A percentile compares a stretch with the other conserved stretches of the same genome.
Evolutionary conservation across 1,140 invertebrate genomes (phyloP).

Genomic region (Drosophila chauvacae): DNA sequence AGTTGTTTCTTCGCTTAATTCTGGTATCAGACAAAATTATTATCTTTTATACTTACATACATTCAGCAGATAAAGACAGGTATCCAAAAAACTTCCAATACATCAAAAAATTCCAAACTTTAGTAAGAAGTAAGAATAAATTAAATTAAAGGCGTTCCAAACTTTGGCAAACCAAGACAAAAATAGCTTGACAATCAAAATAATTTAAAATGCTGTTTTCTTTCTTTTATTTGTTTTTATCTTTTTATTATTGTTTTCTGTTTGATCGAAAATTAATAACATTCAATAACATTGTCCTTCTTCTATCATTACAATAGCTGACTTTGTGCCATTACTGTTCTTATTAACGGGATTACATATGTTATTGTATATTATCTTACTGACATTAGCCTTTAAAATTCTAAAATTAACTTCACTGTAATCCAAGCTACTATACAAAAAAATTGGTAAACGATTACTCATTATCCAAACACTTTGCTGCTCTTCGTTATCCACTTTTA

Average conservation of each 20-base stretch:
- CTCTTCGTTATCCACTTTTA: slow-evolving; percentile 89
- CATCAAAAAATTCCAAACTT: too few species aligned
- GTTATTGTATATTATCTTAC: slow-evolving; percentile 87
- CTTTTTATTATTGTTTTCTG: not conserved
- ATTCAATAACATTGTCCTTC: slow-evolving; percentile 71
- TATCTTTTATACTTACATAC: not conserved
- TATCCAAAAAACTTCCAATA: too few species aligned
- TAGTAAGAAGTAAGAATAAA: too few species aligned
- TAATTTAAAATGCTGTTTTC: not conserved
- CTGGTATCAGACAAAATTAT: not conserved
- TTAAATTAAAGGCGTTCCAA: too few species aligned
- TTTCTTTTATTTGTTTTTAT: not conserved
- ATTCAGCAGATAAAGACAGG: not conserved
- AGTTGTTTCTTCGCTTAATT: too few species aligned
- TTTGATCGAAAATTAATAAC: not conserved
- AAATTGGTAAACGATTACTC: slow-evolving; percentile 90
- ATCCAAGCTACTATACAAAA: slow-evolving; percentile 88
- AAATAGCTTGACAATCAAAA: not conserved
- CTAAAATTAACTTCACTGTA: slow-evolving; percentile 89
- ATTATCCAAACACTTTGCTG: slow-evolving; percentile 90
- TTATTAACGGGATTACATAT: slow-evolving; percentile 88
- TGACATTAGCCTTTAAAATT: slow-evolving; percentile 87
- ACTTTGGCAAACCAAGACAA: too few species aligned
- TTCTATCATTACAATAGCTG: slow-evolving; percentile 52
- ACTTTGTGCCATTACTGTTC: slow-evolving; percentile 19